These are phyloP conservation scores for Dicroscelio sp. DNA, from an alignment of 2,888 invertebrate genomes.

Conservation along the genomic window DNA sequence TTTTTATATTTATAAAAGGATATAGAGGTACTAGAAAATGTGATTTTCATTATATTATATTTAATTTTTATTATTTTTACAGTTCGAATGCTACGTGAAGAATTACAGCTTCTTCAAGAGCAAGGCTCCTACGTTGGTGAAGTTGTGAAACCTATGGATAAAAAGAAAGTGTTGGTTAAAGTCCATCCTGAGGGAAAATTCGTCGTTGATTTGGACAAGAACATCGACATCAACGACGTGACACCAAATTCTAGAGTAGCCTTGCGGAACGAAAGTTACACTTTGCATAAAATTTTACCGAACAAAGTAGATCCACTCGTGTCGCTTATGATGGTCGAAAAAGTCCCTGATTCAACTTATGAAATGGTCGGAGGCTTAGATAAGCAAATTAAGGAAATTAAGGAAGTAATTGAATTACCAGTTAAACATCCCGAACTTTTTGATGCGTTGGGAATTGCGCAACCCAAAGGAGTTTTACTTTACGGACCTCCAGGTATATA, in stretches of 20 bases:
- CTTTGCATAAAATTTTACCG: slow-evolving; percentile 99
- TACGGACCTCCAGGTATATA: slow-evolving; percentile 99
- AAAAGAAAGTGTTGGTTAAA: slow-evolving; percentile 99
- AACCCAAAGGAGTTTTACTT: slow-evolving; percentile 99
- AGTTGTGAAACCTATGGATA: slow-evolving; percentile 99
- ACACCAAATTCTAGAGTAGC: slow-evolving; percentile 99
- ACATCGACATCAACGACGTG: slow-evolving; percentile 99
- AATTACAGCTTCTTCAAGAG: slow-evolving; percentile 98
- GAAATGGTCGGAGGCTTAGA: slow-evolving; percentile 99
- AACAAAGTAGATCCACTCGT: slow-evolving; percentile 99
- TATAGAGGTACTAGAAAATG: no score
- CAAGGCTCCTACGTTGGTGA: slow-evolving; percentile 99
- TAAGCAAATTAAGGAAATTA: slow-evolving; percentile 99
- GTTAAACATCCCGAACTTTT: slow-evolving; percentile 99
- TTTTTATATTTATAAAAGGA: no score
- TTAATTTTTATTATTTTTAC: slow-evolving; percentile 11
- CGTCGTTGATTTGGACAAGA: slow-evolving; percentile 99
- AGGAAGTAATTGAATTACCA: slow-evolving; percentile 99
- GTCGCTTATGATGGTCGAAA: slow-evolving; percentile 99
- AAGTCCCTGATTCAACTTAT: slow-evolving; percentile 99
- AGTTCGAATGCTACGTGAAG: slow-evolving; percentile 99
- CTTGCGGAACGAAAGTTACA: slow-evolving; percentile 99
- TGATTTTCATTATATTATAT: no score
- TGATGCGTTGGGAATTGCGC: slow-evolving; percentile 99
- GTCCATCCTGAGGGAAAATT: slow-evolving; percentile 99